Conservation (phyloP, 2,888 invertebrate genomes). For the Drosophila neotestacea region DNA sequence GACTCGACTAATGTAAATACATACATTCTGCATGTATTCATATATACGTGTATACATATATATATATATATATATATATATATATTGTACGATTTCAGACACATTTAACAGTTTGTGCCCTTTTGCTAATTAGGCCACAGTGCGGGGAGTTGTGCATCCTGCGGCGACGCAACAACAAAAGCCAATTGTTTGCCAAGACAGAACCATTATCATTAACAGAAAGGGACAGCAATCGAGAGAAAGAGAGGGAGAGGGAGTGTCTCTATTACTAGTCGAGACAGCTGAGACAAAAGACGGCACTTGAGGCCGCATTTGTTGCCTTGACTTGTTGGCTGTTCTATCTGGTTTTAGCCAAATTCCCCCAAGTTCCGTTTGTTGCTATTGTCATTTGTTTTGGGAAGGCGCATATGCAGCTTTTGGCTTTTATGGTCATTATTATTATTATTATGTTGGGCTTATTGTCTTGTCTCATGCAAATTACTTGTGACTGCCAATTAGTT, state of each 20-base stretch:
- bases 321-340: conserved; percentile 54
- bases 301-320: conserved; percentile 57
- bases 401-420: conserved; percentile 15
- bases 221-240: background rate
- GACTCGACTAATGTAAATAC: conserved; percentile 18
- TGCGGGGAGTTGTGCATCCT: conserved; percentile 48
- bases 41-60: background rate
- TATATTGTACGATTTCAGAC: conserved; percentile 16
- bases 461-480: conserved; percentile 41
- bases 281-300: conserved; percentile 52
- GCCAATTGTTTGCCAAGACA: conserved; percentile 72
- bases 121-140: conserved; percentile 66
- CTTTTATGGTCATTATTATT: conserved; percentile 3
- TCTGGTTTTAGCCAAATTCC: conserved; percentile 27
- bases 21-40: background rate
- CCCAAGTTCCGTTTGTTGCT: background rate
- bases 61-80: background rate
- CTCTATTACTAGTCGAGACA: conserved; percentile 5
- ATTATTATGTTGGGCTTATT: conserved; percentile 15
- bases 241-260: background rate
- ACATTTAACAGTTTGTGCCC: conserved; percentile 44
- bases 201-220: conserved; percentile 64
- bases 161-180: conserved; percentile 49
- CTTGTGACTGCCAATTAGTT: conserved; percentile 35
- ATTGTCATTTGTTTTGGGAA: conserved; percentile 15